Evolutionary conservation across 2,797 vertebrate genomes (phyloP), one percentile per base, ranked within the genome.

Genomic region (Rhinophrynus dorsalis): DNA sequence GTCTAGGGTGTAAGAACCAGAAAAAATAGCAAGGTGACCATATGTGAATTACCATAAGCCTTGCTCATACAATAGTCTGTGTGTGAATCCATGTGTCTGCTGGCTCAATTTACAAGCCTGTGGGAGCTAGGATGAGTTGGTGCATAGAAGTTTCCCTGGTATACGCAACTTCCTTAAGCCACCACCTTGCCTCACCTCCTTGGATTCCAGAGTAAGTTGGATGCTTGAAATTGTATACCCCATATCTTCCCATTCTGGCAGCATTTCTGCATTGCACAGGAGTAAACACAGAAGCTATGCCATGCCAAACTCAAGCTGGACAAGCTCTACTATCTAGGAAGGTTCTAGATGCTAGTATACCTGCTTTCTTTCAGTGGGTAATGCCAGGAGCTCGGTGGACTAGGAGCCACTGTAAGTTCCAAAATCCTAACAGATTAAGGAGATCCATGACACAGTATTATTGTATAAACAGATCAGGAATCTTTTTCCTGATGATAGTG

Each of bases 31-130:
- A 2, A 2, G 23, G 8, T 17, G 32, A n/a, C 30, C 44, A 51
- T 73, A 45, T 66, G 48, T 73, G 44, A 57, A 48, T 56, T 33
- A 52, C 60, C 58, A 57, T 26, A 40, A 33, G 9, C 50, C 13
- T 56, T 71, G 50, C 52, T 72, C 48, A 38, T 30, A 63, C 54
- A 57, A 17, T 15, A 17, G 38, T 65, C 18, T 65, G 54, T 65
- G 45, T 37, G 33, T 58, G 48, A 32, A 59, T n/a, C 35, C 30
- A 51, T 58, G 23, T 57, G 51, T 63, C 55, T 59, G 44, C 51
- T 50, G 11, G 10, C 15, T n/a, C 58, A 74, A 48, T 45, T 77
- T 80, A 13, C 20, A 7, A 45, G 40, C 40, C 75, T 67, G 23
- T 58, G 17, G n/a, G 48, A 75, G 74, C 59, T 70, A 68, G 76